Evolutionary conservation across 2,113 vertebrate species (phyloP), one percentile per base, ranked within the genome.

Genomic region (Anser brachyrhynchus): DNA sequence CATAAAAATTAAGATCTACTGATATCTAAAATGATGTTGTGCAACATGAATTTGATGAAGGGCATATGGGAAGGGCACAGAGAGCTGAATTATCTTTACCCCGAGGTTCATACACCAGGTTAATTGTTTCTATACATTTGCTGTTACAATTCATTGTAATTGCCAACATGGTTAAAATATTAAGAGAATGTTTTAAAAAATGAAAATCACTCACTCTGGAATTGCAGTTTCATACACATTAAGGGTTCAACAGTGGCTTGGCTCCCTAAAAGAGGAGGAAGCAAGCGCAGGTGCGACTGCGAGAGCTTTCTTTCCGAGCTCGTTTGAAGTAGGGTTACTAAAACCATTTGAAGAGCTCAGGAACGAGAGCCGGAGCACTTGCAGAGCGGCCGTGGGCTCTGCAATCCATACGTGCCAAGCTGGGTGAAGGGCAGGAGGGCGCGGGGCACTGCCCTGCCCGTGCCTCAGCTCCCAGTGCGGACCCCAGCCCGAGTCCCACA

Each of bases 401-500:
- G 64, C 49, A 74, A 80, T 31, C 16, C 0, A 0, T 31, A 0
- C 0, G 21, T 46, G 31, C n/a, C 1, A 1, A 73, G 31, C 4
- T 4, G 2, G 25, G 13, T 9, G 17, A 88, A 62, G 11, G 7
- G 23, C 22, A 82, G 78, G 71, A 82, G 37, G 57, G 89, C 64
- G 0, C 11, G 7, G 57, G 82, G 23, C 2, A 0, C 77, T 54
- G 66, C n/a, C 28, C 26, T 81, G 41, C 43, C 72, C 11, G 0
- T 13, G 54, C 51, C 37, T 41, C 3, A 2, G 12, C n/a, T 90
- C 29, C 3, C 5, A 31, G 33, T 26, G 62, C 79, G 26, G n/a
- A 67, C 11, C 14, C 20, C 6, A 19, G 23, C 55, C 26, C 3
- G 8, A 78, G 26, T 5, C 78, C 18, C 33, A 37, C 54, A 44